Evolutionary conservation across 64 coral and sea anemone species (phyloP), one percentile per base, ranked within the genome.

Genomic region (Actinia tenebrosa): DNA sequence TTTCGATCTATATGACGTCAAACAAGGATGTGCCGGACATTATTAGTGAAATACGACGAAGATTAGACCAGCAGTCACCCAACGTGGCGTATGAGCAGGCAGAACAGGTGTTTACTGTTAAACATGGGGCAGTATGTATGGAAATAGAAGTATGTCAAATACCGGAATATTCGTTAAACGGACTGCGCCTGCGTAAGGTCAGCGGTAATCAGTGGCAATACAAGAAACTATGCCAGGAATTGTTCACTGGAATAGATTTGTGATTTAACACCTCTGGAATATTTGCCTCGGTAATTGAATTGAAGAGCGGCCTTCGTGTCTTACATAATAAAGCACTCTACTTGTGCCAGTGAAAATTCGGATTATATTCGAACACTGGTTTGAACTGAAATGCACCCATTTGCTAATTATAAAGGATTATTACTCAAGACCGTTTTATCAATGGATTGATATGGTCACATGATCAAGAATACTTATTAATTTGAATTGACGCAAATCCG

Each of bases 151-250:
- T 99, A 14, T 99, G 97, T 77, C 90, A 87, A 23, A 62, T 95
- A 44, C 93, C 93, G 10, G 89, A 89, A 42, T 61, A 69, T 10
- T 92, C 91, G 20, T 88, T 99, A 58, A 99, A 99, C 78, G 97
- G 93, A 75, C 86, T 99, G 53, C 93, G 93, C 26, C 61, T 99
- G 82, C 93, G 93, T 83, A 91, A 91, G 17, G 87, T 99, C 64
- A 95, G 93, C 82, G 97, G 97, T 19, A 92, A 99, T 64, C 79
- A 68, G 25, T 99, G 97, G 97, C 87, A 99, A 22, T 99, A 99
- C 83, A 99, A 95, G 61, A 95, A 92, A 84, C 88, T 99, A 19
- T 99, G 97, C 60, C 94, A 95, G 58, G 97, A 99, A 50, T 88
- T 99, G 37, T 60, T 99, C 3, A 75, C 88, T 16, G 93, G 91